Base-by-base conservation (phyloP, 2,797 vertebrate species). In the Syngnathus acus region DNA sequence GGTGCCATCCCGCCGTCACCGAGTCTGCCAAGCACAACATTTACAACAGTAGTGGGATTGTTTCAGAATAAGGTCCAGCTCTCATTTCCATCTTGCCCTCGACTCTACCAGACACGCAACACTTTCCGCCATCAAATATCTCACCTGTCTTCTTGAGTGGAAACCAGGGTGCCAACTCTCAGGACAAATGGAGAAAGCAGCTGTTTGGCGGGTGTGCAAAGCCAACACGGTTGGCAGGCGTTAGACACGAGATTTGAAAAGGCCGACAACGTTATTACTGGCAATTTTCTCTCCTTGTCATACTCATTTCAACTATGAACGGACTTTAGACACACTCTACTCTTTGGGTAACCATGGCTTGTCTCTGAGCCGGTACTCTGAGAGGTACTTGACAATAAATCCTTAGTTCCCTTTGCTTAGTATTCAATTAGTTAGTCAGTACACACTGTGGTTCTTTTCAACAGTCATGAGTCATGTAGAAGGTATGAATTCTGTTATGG, bases 1-100 rank as follows among this genome's bases (percentile, higher is more conserved):
- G 68, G 42, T 79, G 78, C 83, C 81, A 85, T 82, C 81, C 72
- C 73, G 78, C 77, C 50, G 65, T 84, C 77, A 75, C 55, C 1
- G 58, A 65, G 72, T 75, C 77, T 79, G 85, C 89, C 87, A 89
- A 88, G 61, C 76, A 77, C 78, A 90, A 91, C 88, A 87, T 87
- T 32, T 88, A 79, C 71, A 82, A 89, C 89, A 89, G 85, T 78
- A 65, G 82, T 81, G 77, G 81, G 72, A 85, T 88, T 90, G 88
- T 65, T 65, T 54, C 47, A 77, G 81, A 65, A 73, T 83, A 81
- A 74, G 67, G 71, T 76, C 71, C 57, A 65, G 72, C 74, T 76
- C 70, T 70, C 68, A 37, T 79, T 77, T 85, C 78, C 71, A 73
- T 78, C 72, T 74, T 79, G 53, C 67, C 39, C 73, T 79, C 71